Conservation (phyloP, 2,888 invertebrate species). For the Athalia circularis region DNA sequence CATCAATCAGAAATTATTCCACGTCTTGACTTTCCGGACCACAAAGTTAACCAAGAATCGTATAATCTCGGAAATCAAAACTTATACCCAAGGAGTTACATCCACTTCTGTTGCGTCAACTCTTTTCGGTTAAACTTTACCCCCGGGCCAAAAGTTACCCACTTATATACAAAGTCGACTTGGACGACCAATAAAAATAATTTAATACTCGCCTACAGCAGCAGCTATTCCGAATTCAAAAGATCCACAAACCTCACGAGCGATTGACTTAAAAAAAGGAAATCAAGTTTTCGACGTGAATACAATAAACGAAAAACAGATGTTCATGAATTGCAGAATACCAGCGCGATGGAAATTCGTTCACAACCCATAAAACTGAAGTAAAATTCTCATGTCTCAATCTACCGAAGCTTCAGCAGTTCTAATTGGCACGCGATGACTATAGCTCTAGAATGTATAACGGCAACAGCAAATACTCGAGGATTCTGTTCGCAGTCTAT, state of each 20-base stretch:
- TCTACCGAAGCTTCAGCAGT: background rate
- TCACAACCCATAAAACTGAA: background rate
- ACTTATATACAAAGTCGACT: background rate
- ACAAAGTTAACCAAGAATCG: constrained; percentile 32
- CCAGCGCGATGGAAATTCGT: background rate
- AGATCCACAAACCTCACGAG: too few species aligned
- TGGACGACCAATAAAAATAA: constrained; percentile 6
- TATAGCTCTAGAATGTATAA: too few species aligned
- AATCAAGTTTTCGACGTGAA: background rate
- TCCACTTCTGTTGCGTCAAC: constrained; percentile 7
- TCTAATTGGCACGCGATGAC: constrained; percentile 37
- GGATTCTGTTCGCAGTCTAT: constrained; percentile 39
- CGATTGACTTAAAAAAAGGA: too few species aligned
- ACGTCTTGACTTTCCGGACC: constrained; percentile 23
- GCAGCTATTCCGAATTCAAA: too few species aligned
- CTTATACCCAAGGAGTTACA: background rate
- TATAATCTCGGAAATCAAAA: constrained; percentile 34
- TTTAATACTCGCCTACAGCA: background rate
- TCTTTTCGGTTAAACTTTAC: constrained; percentile 26
- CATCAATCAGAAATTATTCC: constrained; percentile 44
- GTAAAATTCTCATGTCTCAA: too few species aligned
- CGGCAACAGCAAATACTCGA: constrained; percentile 19
- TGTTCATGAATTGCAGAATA: too few species aligned
- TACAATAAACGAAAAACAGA: too few species aligned
- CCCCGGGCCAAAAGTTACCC: constrained; percentile 9